Conservation (phyloP, 2,888 invertebrate species). For the Saturnia pavonia region DNA sequence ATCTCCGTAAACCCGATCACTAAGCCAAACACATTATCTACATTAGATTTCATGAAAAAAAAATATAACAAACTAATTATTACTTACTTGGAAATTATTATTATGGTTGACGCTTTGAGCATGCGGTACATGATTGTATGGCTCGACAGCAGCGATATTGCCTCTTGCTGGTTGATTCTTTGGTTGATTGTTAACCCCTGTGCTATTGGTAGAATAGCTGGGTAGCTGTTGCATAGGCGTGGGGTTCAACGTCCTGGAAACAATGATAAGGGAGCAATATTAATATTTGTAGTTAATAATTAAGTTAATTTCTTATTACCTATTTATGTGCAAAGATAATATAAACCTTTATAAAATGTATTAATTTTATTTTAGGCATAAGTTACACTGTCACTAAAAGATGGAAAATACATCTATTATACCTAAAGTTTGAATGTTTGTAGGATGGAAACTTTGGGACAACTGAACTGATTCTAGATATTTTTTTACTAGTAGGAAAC, state of each 20-base stretch:
- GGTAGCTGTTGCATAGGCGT: constrained; percentile 76
- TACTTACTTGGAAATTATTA: constrained; percentile 69
- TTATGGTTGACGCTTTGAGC: constrained; percentile 78
- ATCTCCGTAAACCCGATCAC: too few relatives aligned
- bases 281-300: neutral
- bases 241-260: constrained; percentile 72
- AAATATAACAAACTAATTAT: neutral
- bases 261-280: neutral
- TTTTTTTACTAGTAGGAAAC: too few relatives aligned
- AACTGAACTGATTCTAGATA: too few relatives aligned
- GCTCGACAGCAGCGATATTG: constrained; percentile 93
- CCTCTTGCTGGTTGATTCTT: constrained; percentile 84
- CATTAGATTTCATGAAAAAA: neutral
- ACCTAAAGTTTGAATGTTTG: too few relatives aligned
- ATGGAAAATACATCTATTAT: too few relatives aligned
- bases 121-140: constrained; percentile 92
- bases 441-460: too few relatives aligned
- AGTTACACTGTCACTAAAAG: too few relatives aligned
- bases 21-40: neutral
- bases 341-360: too few relatives aligned
- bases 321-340: too few relatives aligned
- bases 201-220: constrained; percentile 62
- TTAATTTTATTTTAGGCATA: too few relatives aligned
- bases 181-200: constrained; percentile 67
- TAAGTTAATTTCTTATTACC: neutral